Base-by-base conservation (phyloP, 2,113 vertebrate genomes). In the Suricata suricatta region DNA sequence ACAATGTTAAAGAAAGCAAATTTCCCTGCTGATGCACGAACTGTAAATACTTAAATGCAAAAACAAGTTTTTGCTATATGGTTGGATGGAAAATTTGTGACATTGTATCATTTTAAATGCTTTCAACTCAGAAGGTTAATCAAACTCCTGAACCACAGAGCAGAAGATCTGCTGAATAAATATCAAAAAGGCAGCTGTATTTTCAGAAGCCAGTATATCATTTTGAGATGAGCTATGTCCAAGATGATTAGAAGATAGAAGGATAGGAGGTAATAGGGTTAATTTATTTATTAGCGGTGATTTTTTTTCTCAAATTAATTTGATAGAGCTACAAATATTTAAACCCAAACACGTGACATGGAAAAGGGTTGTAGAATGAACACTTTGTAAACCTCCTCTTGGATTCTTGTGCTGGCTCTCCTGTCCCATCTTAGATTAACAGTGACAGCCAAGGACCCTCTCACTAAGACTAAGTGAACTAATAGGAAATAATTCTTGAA, bases 321-420 rank as follows among this genome's bases (percentile, higher is more conserved):
- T 2, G 2, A n/a, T 12, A 76, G 38, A 50, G 2, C 83, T 92
- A 14, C 27, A 71, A 90, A 86, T 69, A 31, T n/a, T 14, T 66
- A 31, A 60, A 4, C 25, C 47, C 38, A 83, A 88, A 66, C 12
- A 76, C 33, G 1, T 63, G 41, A n/a, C 21, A 84, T 84, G 77
- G 44, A 54, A 87, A 50, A 87, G 4, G 38, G 13, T 14, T 83
- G 1, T 29, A 77, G 12, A 69, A 14, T 60, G 5, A n/a, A 50
- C 6, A 29, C 6, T 21, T 3, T 33, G 5, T 25, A 64, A 41
- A 38, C 33, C 13, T 31, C 19, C 2, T 87, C 17, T 69, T 63
- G 1, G 35, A 60, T 38, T 68, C 17, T 60, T 29, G 0, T 29
- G 3, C 44, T 29, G 9, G 5, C 3, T 7, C 5, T 14, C 13